Evolutionary conservation across 2,888 invertebrate genomes (phyloP).

Genomic region (Homarus gammarus): DNA sequence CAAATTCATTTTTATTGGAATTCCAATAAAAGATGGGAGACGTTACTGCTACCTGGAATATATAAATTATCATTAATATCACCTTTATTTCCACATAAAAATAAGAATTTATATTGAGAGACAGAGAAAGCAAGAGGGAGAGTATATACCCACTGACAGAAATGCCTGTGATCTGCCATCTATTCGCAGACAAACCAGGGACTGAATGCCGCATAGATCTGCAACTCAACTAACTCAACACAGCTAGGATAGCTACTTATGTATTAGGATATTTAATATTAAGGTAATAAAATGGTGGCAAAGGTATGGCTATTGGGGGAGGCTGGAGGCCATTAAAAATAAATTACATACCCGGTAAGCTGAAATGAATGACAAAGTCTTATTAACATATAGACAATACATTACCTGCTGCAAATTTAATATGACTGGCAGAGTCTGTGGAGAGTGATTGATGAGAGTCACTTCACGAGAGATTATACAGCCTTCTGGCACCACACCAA

Average conservation of each 20-base stretch:
- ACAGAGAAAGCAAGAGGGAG: neutral
- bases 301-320: too few species aligned
- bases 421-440: constrained; percentile 53
- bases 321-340: too few species aligned
- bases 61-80: neutral
- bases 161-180: neutral
- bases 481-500: constrained; percentile 61
- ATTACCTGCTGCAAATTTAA: constrained; percentile 53
- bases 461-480: constrained; percentile 38
- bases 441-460: constrained; percentile 36
- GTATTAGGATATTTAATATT: too few species aligned
- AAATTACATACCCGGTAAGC: neutral
- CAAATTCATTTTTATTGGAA: constrained; percentile 6
- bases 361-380: neutral
- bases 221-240: too few species aligned
- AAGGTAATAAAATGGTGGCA: too few species aligned
- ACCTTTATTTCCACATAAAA: neutral
- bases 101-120: neutral
- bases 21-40: constrained; percentile 59
- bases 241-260: too few species aligned
- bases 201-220: neutral
- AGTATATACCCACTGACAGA: neutral
- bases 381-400: neutral
- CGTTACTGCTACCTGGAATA: constrained; percentile 42
- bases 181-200: too few species aligned